These are phyloP conservation scores for Hippopotamus amphibius DNA, from an alignment of 2,113 vertebrate species.

Conservation along the genomic window DNA sequence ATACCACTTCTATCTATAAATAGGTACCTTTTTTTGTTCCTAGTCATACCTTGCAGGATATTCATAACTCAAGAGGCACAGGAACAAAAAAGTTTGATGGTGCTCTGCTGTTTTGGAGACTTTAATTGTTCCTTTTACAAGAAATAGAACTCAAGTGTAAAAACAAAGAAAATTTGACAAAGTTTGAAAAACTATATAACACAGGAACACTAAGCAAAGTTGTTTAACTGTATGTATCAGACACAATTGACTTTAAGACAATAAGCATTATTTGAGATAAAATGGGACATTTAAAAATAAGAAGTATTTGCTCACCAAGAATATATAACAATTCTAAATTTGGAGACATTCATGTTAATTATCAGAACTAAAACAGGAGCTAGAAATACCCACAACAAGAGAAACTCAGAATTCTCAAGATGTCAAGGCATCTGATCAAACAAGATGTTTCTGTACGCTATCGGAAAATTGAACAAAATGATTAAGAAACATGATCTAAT, in stretches of 20 bases:
- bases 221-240: not conserved
- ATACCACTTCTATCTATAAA: not conserved
- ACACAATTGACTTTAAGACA: not conserved
- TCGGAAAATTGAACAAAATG: not conserved
- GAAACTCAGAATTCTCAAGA: not conserved
- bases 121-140: not conserved
- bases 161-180: not conserved
- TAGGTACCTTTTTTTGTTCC: not conserved
- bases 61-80: not conserved
- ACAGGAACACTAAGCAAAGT: not conserved
- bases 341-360: not conserved
- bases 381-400: not conserved
- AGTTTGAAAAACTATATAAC: not conserved
- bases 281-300: not conserved
- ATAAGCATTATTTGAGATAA: not conserved
- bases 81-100: not conserved
- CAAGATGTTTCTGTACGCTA: not conserved
- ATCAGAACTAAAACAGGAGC: not conserved
- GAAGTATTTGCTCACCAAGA: not conserved
- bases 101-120: not conserved
- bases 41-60: not conserved
- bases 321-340: not conserved
- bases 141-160: not conserved
- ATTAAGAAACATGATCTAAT: not conserved
- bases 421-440: not conserved